Percentiles rank a stretch among this genome's conserved stretches.
These are phyloP conservation scores for Epinephelus lanceolatus DNA, from an alignment of 2,113 vertebrate genomes.

Conservation along the genomic window DNA sequence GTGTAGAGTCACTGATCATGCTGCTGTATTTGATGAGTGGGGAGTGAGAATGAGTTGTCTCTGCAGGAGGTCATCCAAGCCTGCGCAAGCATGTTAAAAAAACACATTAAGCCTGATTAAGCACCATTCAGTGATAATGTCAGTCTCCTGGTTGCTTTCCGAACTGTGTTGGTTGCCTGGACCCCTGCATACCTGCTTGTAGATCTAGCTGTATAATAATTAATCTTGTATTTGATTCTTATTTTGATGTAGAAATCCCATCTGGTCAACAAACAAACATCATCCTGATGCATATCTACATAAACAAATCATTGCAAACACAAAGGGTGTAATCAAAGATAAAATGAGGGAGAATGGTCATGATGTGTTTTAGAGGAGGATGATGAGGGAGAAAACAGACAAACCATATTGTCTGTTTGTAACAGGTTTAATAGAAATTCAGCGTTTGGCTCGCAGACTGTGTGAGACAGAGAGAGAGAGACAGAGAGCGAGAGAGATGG, in stretches of 20 bases:
- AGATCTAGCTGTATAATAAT: not conserved
- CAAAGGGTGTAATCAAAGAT: slow-evolving; percentile 5
- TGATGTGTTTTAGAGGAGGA: slow-evolving; percentile 23
- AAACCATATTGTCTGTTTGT: slow-evolving; percentile 26
- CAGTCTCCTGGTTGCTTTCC: not conserved
- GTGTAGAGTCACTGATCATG: too few relatives aligned
- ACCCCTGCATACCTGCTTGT: not conserved
- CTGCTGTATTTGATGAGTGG: too few relatives aligned
- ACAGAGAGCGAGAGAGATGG: slow-evolving; percentile 38
- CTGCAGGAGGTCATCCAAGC: not conserved
- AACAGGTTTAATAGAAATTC: slow-evolving; percentile 58
- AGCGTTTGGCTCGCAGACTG: slow-evolving; percentile 51
- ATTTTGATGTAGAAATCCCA: slow-evolving; percentile 14
- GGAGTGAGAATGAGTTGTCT: too few relatives aligned
- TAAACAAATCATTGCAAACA: slow-evolving; percentile 7
- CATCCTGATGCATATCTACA: not conserved
- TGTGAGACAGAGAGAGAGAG: slow-evolving; percentile 32
- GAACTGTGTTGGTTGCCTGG: not conserved
- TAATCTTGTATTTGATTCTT: not conserved
- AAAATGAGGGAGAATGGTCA: not conserved
- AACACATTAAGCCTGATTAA: not conserved
- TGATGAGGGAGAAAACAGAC: slow-evolving; percentile 7
- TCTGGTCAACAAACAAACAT: not conserved
- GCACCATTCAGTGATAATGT: not conserved
- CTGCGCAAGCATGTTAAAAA: not conserved